Conservation (phyloP, 2,888 invertebrate species). For the Pardosa pseudoannulata region DNA sequence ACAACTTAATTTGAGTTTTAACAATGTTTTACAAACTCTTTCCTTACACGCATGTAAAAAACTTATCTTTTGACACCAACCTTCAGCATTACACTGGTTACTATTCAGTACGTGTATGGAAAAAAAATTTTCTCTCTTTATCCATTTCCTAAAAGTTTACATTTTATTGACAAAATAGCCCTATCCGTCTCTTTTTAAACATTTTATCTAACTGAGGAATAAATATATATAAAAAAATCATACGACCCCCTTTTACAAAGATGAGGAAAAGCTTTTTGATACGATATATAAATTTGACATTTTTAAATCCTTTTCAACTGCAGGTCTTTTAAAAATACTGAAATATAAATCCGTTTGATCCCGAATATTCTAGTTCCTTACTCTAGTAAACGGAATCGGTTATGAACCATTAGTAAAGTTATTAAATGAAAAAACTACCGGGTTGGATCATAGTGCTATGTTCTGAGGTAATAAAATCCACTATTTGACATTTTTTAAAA, state of each 20-base stretch:
- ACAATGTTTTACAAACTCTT: too few species aligned
- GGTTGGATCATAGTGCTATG: too few species aligned
- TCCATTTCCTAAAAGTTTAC: not conserved
- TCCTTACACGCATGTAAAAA: too few species aligned
- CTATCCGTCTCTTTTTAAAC: not conserved
- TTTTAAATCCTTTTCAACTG: not conserved
- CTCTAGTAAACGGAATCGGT: not conserved
- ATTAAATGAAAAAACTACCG: too few species aligned
- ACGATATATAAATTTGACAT: not conserved
- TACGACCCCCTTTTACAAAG: not conserved
- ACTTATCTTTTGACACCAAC: too few species aligned
- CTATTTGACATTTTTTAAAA: too few species aligned
- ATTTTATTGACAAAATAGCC: not conserved
- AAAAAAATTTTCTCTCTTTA: not conserved
- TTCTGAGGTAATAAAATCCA: too few species aligned
- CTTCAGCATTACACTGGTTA: not conserved
- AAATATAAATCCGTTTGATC: constrained; percentile 1
- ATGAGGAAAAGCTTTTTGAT: not conserved
- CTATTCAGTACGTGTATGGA: not conserved
- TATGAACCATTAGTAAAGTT: not conserved
- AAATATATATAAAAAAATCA: not conserved
- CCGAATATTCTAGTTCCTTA: not conserved
- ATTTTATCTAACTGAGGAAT: not conserved
- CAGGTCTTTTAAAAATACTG: not conserved
- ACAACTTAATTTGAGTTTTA: too few species aligned